Conservation (phyloP, 2,888 invertebrate genomes). For the Leptinotarsa tumamoca region DNA sequence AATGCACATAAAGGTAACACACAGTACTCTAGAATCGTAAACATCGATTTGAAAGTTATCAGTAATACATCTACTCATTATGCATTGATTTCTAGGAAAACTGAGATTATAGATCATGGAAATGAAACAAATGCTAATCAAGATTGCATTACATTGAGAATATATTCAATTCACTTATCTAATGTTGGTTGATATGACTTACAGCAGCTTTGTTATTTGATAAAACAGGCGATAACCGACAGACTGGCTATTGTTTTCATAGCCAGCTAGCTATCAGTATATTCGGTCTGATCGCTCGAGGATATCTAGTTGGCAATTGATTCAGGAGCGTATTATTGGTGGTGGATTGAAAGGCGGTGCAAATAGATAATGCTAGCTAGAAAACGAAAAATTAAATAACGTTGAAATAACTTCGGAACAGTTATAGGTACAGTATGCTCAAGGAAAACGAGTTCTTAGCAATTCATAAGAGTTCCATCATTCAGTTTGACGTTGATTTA, state of each 20-base stretch:
- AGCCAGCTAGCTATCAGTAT: slow-evolving; percentile 20
- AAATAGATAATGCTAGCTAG: neutral
- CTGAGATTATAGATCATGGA: slow-evolving; percentile 28
- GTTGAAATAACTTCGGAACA: slow-evolving; percentile 14
- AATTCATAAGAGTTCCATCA: neutral
- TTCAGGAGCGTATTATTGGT: slow-evolving; percentile 31
- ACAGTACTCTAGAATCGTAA: too few relatives aligned
- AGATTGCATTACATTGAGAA: slow-evolving; percentile 40
- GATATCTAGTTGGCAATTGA: slow-evolving; percentile 29
- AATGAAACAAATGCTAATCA: slow-evolving; percentile 37
- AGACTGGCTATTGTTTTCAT: slow-evolving; percentile 35
- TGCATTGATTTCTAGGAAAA: slow-evolving; percentile 8
- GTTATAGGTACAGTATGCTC: neutral
- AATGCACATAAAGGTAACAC: too few relatives aligned
- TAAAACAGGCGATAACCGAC: slow-evolving; percentile 31
- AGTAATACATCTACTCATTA: neutral
- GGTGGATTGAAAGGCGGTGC: slow-evolving; percentile 23
- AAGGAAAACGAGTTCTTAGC: neutral
- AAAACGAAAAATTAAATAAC: neutral
- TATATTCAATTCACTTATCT: slow-evolving; percentile 28
- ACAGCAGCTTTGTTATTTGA: slow-evolving; percentile 39
- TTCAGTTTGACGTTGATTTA: neutral
- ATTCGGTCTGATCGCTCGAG: slow-evolving; percentile 23
- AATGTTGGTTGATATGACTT: slow-evolving; percentile 33
- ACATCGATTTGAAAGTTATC: neutral